These are phyloP conservation scores for Hypomesus transpacificus DNA, from an alignment of 2,113 vertebrate genomes.

Conservation along the genomic window DNA sequence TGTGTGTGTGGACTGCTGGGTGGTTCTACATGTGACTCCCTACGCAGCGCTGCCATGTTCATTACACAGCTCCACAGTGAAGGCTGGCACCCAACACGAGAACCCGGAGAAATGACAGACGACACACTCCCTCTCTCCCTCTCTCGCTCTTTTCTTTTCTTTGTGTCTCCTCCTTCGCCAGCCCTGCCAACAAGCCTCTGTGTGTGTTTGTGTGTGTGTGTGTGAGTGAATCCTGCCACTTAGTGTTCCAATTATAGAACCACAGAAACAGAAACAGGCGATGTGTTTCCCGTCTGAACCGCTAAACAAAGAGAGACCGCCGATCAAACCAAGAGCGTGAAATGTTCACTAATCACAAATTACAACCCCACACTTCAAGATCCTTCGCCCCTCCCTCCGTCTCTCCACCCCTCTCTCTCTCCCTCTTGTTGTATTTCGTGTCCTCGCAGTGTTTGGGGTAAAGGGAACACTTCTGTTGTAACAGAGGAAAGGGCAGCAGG, in stretches of 20 bases:
- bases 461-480: slow-evolving; percentile 23
- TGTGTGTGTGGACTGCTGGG: neutral
- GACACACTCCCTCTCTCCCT: neutral
- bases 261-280: slow-evolving; percentile 1
- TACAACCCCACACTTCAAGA: slow-evolving; percentile 12
- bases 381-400: neutral
- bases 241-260: slow-evolving; percentile 8
- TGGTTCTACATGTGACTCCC: neutral
- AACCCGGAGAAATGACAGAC: slow-evolving; percentile 16
- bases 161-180: neutral
- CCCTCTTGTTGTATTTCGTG: neutral
- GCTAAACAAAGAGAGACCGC: slow-evolving; percentile 16
- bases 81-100: neutral
- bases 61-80: slow-evolving; percentile 1
- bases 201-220: neutral
- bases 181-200: neutral
- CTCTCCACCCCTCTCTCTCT: neutral
- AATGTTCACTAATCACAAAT: slow-evolving; percentile 24
- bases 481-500: slow-evolving; percentile 18
- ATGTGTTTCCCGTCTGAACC: slow-evolving; percentile 10
- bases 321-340: slow-evolving; percentile 19
- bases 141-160: neutral
- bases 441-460: slow-evolving; percentile 25
- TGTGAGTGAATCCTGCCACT: neutral
- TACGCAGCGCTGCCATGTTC: neutral